Evolutionary conservation across 2,113 vertebrate species (phyloP).

Genomic region (Albula glossodonta): DNA sequence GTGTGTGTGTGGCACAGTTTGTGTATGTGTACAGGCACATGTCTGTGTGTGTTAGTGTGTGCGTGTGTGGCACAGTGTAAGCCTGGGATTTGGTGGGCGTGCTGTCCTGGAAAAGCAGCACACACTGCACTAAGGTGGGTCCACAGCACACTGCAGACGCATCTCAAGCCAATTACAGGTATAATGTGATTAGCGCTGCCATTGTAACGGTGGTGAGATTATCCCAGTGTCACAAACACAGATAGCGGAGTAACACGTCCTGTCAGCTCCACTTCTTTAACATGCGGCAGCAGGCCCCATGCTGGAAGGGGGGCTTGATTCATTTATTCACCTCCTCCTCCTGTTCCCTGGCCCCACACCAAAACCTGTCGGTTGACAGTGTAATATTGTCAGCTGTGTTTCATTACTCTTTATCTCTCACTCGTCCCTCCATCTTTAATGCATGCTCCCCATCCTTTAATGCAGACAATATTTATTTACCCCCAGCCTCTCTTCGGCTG

Average conservation of each 20-base stretch:
- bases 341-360: not conserved
- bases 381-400: conserved; percentile 36
- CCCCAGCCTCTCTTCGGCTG: not conserved
- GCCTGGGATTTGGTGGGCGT: not conserved
- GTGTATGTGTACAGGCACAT: not conserved
- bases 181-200: conserved; percentile 46
- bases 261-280: not conserved
- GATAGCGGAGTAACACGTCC: not conserved
- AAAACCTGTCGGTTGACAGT: conserved; percentile 34
- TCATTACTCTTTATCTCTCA: conserved; percentile 17
- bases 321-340: not conserved
- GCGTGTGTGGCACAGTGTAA: not conserved
- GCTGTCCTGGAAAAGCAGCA: not conserved
- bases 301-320: not conserved
- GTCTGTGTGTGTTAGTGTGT: not conserved
- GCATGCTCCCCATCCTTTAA: not conserved
- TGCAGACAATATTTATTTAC: not conserved
- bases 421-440: not conserved
- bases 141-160: conserved; percentile 8
- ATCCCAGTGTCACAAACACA: not conserved
- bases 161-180: conserved; percentile 47
- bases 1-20: not conserved
- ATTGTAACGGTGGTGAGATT: conserved; percentile 39
- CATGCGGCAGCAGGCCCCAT: not conserved
- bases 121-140: not conserved